These are phyloP conservation scores for Drosophila flavopinicola DNA, from an alignment of 2,888 invertebrate species.

Conservation along the genomic window DNA sequence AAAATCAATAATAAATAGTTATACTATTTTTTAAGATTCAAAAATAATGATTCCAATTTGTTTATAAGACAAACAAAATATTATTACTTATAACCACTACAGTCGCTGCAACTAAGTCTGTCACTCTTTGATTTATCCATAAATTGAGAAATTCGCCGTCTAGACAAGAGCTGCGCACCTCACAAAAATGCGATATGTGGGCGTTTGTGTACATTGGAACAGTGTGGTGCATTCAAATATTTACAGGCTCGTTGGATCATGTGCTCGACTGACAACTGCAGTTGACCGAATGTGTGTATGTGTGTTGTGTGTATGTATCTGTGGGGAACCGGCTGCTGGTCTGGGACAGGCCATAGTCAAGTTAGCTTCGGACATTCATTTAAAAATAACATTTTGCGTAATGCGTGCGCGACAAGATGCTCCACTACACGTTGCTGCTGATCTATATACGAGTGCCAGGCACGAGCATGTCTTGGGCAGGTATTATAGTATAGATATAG, in stretches of 20 bases:
- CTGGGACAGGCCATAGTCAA: slow-evolving; percentile 55
- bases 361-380: slow-evolving; percentile 76
- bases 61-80: background rate
- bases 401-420: slow-evolving; percentile 65
- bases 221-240: slow-evolving; percentile 30
- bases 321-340: slow-evolving; percentile 41
- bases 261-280: slow-evolving; percentile 44
- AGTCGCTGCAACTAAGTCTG: background rate
- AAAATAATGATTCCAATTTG: too few relatives aligned
- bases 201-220: slow-evolving; percentile 41
- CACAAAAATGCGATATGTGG: slow-evolving; percentile 14
- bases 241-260: slow-evolving; percentile 35
- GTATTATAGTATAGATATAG: slow-evolving; percentile 30
- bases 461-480: slow-evolving; percentile 24
- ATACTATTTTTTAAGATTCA: too few relatives aligned
- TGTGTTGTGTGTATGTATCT: slow-evolving; percentile 5
- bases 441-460: slow-evolving; percentile 39
- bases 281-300: slow-evolving; percentile 22
- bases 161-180: slow-evolving; percentile 22
- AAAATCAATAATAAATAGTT: too few relatives aligned
- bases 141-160: slow-evolving; percentile 12
- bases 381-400: slow-evolving; percentile 84
- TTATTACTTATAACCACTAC: too few relatives aligned
- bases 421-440: slow-evolving; percentile 33
- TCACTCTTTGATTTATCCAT: slow-evolving; percentile 12